Evolutionary conservation across 2,113 vertebrate species (phyloP).

Genomic region (Azemiops feae): DNA sequence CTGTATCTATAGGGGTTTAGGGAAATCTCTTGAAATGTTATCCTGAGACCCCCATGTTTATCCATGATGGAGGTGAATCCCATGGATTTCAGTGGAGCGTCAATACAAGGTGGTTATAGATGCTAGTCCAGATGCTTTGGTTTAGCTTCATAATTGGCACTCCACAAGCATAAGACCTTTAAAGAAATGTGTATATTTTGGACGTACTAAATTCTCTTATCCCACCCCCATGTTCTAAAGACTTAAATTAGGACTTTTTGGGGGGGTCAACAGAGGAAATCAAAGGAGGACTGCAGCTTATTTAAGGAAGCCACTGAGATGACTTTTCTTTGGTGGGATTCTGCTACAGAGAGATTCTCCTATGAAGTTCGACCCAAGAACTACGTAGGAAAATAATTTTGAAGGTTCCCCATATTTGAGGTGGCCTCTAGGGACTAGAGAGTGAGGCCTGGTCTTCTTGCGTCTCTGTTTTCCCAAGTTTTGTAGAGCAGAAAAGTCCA

Average conservation of each 20-base stretch:
- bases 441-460: background rate
- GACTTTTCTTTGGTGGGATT: background rate
- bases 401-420: background rate
- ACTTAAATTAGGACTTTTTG: background rate
- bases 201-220: constrained; percentile 13
- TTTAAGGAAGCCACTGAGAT: background rate
- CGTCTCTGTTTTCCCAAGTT: background rate
- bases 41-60: background rate
- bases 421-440: background rate
- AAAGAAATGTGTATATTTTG: constrained; percentile 7
- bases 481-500: background rate
- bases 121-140: constrained; percentile 28
- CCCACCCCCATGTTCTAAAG: background rate
- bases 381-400: background rate
- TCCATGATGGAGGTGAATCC: background rate
- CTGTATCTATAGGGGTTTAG: background rate
- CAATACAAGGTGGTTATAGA: background rate
- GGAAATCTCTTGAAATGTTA: constrained; percentile 3
- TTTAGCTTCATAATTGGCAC: constrained; percentile 40
- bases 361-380: background rate
- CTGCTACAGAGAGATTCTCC: background rate
- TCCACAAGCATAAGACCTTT: constrained; percentile 46
- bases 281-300: background rate
- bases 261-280: background rate
- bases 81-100: background rate